Percentiles rank a stretch among this genome's conserved stretches.
Conservation (phyloP, 2,888 invertebrate genomes). For the Synanthedon andrenaeformis region DNA sequence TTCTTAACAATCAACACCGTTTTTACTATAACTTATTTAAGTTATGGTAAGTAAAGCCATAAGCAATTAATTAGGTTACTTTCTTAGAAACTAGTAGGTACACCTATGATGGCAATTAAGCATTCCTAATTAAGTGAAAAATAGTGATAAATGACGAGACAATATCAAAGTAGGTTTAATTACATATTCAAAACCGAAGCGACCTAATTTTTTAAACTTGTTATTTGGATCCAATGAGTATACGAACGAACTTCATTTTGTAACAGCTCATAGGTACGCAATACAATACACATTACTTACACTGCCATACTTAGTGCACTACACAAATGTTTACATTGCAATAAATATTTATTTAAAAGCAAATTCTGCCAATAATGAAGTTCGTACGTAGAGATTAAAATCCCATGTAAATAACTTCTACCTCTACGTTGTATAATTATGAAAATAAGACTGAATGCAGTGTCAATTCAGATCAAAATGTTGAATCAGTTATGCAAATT, state of each 20-base stretch:
- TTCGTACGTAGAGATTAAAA: constrained; percentile 12
- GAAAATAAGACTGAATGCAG: constrained; percentile 67
- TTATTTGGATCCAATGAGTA: not conserved
- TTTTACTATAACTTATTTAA: too few species aligned
- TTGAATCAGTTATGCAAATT: not conserved
- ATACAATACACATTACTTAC: not conserved
- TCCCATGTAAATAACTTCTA: constrained; percentile 51
- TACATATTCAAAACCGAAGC: constrained; percentile 17
- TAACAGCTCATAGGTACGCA: not conserved
- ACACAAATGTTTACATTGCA: not conserved
- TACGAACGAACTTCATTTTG: constrained; percentile 2
- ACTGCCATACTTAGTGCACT: not conserved
- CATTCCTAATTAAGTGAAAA: constrained; percentile 13
- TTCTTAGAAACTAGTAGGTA: too few species aligned
- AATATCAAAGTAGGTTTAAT: constrained; percentile 61
- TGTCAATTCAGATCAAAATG: constrained; percentile 60
- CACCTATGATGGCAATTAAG: constrained; percentile 5
- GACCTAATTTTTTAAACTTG: constrained; percentile 9
- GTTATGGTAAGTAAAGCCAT: too few species aligned
- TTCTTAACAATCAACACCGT: too few species aligned
- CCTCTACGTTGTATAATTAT: constrained; percentile 41
- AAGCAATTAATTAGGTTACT: too few species aligned
- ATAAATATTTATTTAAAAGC: not conserved
- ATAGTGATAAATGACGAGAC: constrained; percentile 59
- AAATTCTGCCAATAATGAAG: constrained; percentile 3